Base-by-base conservation (phyloP, 2,797 vertebrate genomes). In the Merluccius polli region DNA sequence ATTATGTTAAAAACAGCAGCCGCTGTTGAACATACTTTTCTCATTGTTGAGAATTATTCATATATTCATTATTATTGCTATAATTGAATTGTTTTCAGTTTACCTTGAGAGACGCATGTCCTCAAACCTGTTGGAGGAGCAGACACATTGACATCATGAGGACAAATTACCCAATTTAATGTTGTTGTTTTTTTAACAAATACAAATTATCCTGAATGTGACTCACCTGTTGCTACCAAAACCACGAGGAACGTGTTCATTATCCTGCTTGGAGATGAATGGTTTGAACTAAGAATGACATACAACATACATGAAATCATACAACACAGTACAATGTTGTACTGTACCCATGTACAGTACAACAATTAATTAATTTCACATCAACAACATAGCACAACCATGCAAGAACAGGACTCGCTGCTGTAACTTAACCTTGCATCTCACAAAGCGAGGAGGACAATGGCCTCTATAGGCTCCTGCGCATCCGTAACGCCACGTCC, bases 61-160 rank as follows among this genome's bases (percentile, higher is more conserved):
- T n/a, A n/a, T n/a, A n/a, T n/a, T n/a, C n/a, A n/a, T 63, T 11
- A 13, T 27, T 27, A 69, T 69, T 30, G 31, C 30, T 15, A 1
- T 18, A 30, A 3, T 69, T 69, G 11, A 30, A 31, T 69, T 59
- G 52, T 63, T 73, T 32, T 44, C 30, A 32, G n/a, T 67, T 84
- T 85, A 89, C 87, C 84, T 87, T 85, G 84, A 71, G 82, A 73
- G 8, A 75, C 77, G 75, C 81, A 81, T 10, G 35, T 38, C 41
- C 73, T 73, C 59, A 79, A 33, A 78, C 83, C 85, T 87, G 78
- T 21, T 29, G 12, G 59, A 31, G 44, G 21, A 68, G 24, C 24
- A 52, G 4, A 73, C n/a, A 65, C 24, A 13, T 4, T 24, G 36
- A 78, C 18, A 35, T 5, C 1, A 8, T 30, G 67, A 69, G 29